Evolutionary conservation across 2,113 vertebrate genomes (phyloP).

Genomic region (Diadophis punctatus): DNA sequence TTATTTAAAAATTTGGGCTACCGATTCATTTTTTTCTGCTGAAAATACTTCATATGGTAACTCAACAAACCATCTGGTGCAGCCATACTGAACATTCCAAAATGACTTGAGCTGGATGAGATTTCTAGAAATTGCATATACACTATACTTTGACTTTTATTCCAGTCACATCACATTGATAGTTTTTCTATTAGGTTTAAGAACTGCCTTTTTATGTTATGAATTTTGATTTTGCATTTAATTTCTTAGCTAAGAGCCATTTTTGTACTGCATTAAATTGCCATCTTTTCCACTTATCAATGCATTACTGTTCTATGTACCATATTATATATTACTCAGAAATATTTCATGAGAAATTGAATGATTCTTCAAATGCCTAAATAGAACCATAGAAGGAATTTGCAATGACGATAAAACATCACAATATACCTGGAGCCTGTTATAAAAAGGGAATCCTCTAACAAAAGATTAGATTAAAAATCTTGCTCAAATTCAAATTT

Average conservation of each 20-base stretch:
- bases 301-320: not conserved
- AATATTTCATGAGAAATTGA: not conserved
- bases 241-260: not conserved
- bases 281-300: not conserved
- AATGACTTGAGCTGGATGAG: not conserved
- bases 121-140: not conserved
- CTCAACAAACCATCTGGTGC: not conserved
- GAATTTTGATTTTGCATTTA: not conserved
- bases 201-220: not conserved
- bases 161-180: not conserved
- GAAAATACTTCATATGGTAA: not conserved
- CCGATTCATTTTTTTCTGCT: not conserved
- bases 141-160: not conserved
- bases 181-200: not conserved
- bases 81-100: not conserved
- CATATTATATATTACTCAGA: not conserved
- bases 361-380: not conserved
- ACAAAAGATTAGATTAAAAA: not conserved
- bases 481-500: not conserved
- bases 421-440: not conserved
- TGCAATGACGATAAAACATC: not conserved
- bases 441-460: not conserved
- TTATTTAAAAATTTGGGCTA: not conserved
- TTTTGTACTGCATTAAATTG: not conserved
- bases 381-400: not conserved